Base-by-base conservation (phyloP, 2,797 vertebrate genomes). In the Phataginus tetradactyla region DNA sequence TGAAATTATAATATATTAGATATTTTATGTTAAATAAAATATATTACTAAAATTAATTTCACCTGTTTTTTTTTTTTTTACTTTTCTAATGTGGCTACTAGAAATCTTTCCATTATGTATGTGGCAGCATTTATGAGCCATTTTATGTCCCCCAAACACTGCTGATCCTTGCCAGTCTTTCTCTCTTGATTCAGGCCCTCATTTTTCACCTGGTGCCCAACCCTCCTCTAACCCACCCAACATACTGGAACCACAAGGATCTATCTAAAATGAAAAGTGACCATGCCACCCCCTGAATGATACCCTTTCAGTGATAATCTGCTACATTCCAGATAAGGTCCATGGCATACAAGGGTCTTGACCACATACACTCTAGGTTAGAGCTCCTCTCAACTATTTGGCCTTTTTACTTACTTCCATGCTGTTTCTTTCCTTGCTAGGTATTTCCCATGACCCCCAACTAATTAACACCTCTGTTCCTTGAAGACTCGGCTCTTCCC, bases 21-120 rank as follows among this genome's bases (percentile, higher is more conserved):
- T 61, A 59, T 63, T 61, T 94, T 88, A 57, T 15, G 39, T 78
- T 78, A 68, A 72, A 86, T 61, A 77, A 94, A 88, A 77, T 80
- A 39, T 23, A 72, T 72, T 63, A 75, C 37, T 94, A 92, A 96
- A 94, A 61, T 89, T 91, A 57, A 61, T 45, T 93, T 49, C 20
- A 71, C 34, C 13, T 71, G 15, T 88, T 89, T 94, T 45, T 86
- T 90, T 90, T 80, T 91, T n/a, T 37, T 39, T 39, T 45, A 45
- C 69, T 72, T 86, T 94, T 59, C 83, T 84, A 86, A 55, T 51
- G 23, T 29, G 66, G 51, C 42, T 81, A 64, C 45, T 78, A 78
- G n/a, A 86, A 61, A 77, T 57, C 34, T 51, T 64, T 9, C 27
- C 20, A 51, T 92, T 89, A 27, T 12, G 11, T 23, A 27, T 20